A percentile compares a stretch with the other conserved stretches of the same genome.
Conservation (phyloP, 1,140 invertebrate species). For the Cotesia vestalis region DNA sequence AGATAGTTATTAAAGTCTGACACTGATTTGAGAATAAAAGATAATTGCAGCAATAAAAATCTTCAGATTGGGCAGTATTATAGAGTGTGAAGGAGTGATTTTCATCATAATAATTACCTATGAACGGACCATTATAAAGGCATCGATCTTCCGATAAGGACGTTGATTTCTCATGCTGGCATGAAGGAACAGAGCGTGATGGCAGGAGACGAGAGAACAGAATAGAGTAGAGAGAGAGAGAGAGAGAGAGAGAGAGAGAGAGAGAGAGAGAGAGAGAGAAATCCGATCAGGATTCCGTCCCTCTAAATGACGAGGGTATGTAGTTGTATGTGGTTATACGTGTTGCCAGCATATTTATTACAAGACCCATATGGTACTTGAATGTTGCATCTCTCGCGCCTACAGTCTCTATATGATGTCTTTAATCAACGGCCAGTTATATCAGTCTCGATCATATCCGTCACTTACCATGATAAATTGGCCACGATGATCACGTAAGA, state of each 20-base stretch:
- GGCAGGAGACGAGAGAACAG: background rate
- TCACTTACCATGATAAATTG: slow-evolving; percentile 37
- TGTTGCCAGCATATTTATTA: slow-evolving; percentile 32
- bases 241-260: slow-evolving; percentile 1
- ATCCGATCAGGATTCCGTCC: background rate
- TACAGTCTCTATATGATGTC: slow-evolving; percentile 22
- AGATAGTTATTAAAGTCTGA: too few relatives aligned
- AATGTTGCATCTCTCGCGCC: slow-evolving; percentile 14
- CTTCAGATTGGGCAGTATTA: background rate
- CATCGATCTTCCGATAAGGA: background rate
- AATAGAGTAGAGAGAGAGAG: background rate
- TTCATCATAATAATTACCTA: background rate
- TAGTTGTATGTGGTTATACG: slow-evolving; percentile 29
- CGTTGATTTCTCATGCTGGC: slow-evolving; percentile 2
- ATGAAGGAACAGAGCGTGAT: background rate
- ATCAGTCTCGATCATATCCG: slow-evolving; percentile 36
- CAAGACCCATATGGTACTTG: slow-evolving; percentile 33
- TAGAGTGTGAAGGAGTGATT: background rate
- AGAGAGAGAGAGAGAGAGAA: background rate
- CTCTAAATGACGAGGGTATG: slow-evolving; percentile 26
- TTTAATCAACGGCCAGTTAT: slow-evolving; percentile 36
- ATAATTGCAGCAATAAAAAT: background rate
- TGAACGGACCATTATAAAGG: background rate
- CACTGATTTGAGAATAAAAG: too few relatives aligned
- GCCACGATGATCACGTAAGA: slow-evolving; percentile 31